Conservation (phyloP, 2,888 invertebrate species). For the Thysanoteuthis rhombus region DNA sequence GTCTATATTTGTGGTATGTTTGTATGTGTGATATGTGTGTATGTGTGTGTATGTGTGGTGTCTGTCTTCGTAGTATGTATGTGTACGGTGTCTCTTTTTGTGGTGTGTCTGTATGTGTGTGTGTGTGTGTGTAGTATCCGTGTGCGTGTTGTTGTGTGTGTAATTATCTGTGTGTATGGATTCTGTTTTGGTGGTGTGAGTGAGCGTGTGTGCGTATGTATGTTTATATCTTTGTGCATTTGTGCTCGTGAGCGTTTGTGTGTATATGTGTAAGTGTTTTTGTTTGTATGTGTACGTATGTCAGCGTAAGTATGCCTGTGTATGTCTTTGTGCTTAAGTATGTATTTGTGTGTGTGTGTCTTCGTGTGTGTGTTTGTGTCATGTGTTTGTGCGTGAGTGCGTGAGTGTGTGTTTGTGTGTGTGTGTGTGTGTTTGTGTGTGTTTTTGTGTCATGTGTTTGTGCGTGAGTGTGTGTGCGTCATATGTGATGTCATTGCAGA, state of each 20-base stretch:
- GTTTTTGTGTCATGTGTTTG: neutral
- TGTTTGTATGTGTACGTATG: neutral
- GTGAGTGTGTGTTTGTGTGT: neutral
- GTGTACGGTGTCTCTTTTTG: no score
- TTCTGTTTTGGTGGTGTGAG: no score
- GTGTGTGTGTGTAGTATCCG: no score
- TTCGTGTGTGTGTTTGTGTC: neutral
- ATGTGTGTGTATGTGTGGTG: no score
- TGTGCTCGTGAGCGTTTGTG: neutral
- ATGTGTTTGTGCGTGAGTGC: neutral
- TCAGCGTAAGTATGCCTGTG: neutral
- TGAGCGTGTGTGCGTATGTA: neutral
- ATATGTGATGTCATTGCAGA: no score
- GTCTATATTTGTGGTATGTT: no score
- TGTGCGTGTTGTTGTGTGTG: no score
- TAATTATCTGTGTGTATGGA: no score
- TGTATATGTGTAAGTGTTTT: neutral
- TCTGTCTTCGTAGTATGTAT: no score
- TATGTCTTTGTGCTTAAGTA: no score
- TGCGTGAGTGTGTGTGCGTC: neutral
- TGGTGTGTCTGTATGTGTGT: no score
- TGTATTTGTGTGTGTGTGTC: neutral
- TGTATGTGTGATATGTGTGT: no score
- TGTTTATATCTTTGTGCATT: neutral
- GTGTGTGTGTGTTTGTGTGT: neutral